Base-by-base conservation (phyloP, 2,888 invertebrate genomes). In the Sinelater perroti region DNA sequence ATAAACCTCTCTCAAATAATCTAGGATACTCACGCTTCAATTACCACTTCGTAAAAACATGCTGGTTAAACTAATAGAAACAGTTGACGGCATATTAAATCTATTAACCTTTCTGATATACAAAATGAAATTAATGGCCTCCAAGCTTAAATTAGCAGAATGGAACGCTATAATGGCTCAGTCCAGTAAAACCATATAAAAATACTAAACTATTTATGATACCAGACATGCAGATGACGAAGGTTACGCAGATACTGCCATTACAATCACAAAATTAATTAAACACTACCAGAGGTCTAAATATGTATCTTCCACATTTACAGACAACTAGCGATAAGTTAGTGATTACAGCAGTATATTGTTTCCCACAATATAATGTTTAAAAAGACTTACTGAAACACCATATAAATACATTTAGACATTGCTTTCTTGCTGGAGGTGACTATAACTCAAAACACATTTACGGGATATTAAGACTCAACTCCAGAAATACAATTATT, bases 71-170 rank as follows among this genome's bases (percentile, higher is more conserved):
- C n/a, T n/a, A n/a, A n/a, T n/a, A n/a, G n/a, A n/a, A n/a, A n/a
- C n/a, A n/a, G n/a, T n/a, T n/a, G n/a, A n/a, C n/a, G n/a, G n/a
- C 30, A 30, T 30, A 11, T 3, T 30, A 30, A 30, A 30, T 30
- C 30, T 30, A 30, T 11, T 30, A 30, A 30, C 30, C 30, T 30
- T 11, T 6, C n/a, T 8, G 30, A 30, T 30, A 30, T 30, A n/a
- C 11, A 30, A 30, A 30, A 30, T 30, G 30, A 30, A n/a, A 30
- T 30, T 30, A n/a, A n/a, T n/a, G n/a, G n/a, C n/a, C n/a, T n/a
- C 11, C 5, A 30, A 30, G 11, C 30, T 30, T 30, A 30, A 30
- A n/a, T 30, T 30, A 30, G 30, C 30, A 30, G 30, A 4, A 30
- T 30, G n/a, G 30, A 30, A 30, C 30, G 30, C 30, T 11, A n/a